A percentile compares a stretch with the other conserved stretches of the same genome.
phyloP scores from a whole-genome alignment of 2,113 vertebrate genomes.

The Tyto alba region DNA sequence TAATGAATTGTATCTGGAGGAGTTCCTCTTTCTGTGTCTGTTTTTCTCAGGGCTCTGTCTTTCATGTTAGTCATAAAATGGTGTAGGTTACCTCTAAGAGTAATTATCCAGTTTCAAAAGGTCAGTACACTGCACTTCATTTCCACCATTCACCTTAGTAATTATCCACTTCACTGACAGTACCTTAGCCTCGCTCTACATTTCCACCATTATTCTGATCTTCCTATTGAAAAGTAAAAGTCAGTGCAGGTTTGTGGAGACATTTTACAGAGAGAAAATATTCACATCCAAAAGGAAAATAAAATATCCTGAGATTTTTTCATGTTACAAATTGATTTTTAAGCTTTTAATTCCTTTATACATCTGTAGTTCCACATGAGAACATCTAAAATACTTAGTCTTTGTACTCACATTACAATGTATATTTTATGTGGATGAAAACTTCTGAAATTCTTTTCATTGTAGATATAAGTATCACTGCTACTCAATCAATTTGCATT shows the following conservation, averaged over 20 bases:
- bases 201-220: background rate
- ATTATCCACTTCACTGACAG: background rate
- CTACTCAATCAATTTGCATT: background rate
- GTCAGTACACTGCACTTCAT: background rate
- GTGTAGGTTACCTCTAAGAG: background rate
- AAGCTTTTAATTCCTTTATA: background rate
- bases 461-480: background rate
- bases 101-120: background rate
- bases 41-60: background rate
- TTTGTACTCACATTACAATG: background rate
- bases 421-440: background rate
- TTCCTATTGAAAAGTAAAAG: background rate
- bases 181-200: background rate
- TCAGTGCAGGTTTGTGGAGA: background rate
- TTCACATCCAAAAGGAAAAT: background rate
- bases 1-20: background rate
- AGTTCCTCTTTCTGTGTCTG: background rate
- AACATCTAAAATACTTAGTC: background rate
- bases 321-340: background rate
- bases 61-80: background rate
- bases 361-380: background rate
- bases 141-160: background rate
- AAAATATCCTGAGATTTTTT: background rate
- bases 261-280: background rate
- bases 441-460: background rate